phyloP scores from a whole-genome alignment of 2,113 vertebrate species.

The Cyanoramphus novaezelandiae region DNA sequence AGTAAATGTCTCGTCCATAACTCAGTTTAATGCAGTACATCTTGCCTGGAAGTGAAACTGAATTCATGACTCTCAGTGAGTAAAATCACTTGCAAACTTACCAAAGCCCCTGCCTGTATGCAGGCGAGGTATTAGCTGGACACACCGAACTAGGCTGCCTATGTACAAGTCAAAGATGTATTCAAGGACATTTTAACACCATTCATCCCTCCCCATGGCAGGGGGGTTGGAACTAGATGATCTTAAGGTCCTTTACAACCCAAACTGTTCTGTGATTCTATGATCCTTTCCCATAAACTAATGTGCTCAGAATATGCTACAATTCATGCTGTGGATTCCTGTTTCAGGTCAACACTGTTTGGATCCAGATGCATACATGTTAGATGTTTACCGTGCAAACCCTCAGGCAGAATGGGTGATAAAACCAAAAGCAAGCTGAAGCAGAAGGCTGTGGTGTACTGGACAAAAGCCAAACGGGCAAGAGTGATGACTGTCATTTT shows the following conservation, averaged over 20 bases:
- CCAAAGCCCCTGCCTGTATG: not conserved
- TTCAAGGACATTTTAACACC: not conserved
- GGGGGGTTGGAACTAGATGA: not conserved
- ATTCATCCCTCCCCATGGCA: not conserved
- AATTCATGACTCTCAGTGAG: not conserved
- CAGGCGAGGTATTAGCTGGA: not conserved
- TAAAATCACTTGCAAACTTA: not conserved
- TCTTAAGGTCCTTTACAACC: not conserved
- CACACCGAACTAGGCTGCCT: not conserved
- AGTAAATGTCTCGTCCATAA: not conserved
- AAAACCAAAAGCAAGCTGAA: constrained; percentile 83
- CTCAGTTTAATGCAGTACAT: not conserved
- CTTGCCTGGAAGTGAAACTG: not conserved
- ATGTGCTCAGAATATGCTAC: not conserved
- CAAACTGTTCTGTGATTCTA: not conserved
- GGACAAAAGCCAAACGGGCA: not conserved
- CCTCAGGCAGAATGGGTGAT: constrained; percentile 94
- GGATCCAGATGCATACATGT: constrained; percentile 85
- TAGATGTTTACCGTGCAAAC: constrained; percentile 90
- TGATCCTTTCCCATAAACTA: not conserved
- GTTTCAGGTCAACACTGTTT: constrained; percentile 89
- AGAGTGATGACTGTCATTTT: not conserved
- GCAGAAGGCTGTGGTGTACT: not conserved
- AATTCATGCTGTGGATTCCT: not conserved
- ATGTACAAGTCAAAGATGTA: fast-evolving